phyloP scores from a whole-genome alignment of 2,113 vertebrate species.

The Dasyprocta punctata region DNA sequence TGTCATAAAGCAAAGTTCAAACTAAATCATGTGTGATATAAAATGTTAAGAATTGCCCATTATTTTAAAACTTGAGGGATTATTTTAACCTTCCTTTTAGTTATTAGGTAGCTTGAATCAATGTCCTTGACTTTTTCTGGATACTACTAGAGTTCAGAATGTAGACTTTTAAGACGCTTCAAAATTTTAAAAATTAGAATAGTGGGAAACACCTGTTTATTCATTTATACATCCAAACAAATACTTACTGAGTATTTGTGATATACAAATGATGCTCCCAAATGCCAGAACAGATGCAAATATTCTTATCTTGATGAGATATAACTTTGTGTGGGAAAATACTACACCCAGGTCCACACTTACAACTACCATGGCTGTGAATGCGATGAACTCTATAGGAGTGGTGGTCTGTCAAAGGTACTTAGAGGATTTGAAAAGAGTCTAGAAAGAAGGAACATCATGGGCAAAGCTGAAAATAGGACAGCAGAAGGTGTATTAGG shows the following conservation, averaged over 20 bases:
- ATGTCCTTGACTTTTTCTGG: background rate
- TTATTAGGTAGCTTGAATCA: background rate
- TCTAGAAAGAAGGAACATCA: background rate
- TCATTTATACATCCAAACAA: background rate
- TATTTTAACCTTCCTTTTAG: background rate
- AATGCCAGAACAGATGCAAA: background rate
- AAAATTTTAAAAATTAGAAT: background rate
- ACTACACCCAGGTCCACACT: background rate
- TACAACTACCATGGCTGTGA: background rate
- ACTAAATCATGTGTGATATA: background rate
- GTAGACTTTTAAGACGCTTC: background rate
- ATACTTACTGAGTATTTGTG: background rate
- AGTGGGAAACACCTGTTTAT: background rate
- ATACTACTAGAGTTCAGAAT: background rate
- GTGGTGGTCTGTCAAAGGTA: background rate
- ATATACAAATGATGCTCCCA: background rate
- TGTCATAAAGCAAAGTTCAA: conserved; percentile 42
- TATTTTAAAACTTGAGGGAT: background rate
- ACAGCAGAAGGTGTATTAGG: background rate
- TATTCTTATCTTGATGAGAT: conserved; percentile 8
- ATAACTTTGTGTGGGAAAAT: background rate
- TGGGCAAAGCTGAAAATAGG: background rate
- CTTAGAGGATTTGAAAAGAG: background rate
- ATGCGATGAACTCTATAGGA: background rate
- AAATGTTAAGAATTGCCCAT: background rate